Percentiles rank a stretch among this genome's conserved stretches.
Conservation (phyloP, 2,888 invertebrate species). For the Pemphredon lugubris region DNA sequence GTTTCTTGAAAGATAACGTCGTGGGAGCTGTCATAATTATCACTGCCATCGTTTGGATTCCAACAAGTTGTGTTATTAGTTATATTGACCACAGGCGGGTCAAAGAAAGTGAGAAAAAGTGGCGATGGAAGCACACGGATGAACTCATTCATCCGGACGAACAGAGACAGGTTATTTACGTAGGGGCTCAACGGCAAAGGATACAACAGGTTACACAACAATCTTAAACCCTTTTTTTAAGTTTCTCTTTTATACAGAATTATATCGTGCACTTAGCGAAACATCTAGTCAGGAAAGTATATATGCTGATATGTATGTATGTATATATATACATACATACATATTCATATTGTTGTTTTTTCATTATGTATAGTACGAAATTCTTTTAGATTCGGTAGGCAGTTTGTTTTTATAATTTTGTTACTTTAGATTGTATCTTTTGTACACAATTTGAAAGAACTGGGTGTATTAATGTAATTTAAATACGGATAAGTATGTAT, state of each 20-base stretch:
- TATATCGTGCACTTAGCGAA: background rate
- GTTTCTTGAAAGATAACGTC: constrained; percentile 95
- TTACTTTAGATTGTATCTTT: too few relatives aligned
- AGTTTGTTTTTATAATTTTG: too few relatives aligned
- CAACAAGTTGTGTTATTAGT: constrained; percentile 93
- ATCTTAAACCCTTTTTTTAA: constrained; percentile 32
- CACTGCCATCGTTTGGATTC: constrained; percentile 97
- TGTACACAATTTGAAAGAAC: too few relatives aligned
- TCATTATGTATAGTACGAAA: constrained; percentile 2
- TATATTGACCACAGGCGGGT: constrained; percentile 91
- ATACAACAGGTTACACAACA: constrained; percentile 54
- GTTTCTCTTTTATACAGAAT: too few relatives aligned
- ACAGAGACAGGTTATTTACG: constrained; percentile 85
- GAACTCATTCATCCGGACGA: constrained; percentile 88
- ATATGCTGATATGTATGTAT: constrained; percentile 16
- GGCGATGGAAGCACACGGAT: constrained; percentile 88
- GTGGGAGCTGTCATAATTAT: constrained; percentile 95
- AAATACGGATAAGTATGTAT: constrained; percentile 2
- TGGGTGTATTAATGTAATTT: background rate
- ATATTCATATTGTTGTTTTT: too few relatives aligned
- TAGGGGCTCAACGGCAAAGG: constrained; percentile 58
- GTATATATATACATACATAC: constrained; percentile 14
- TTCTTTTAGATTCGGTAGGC: background rate
- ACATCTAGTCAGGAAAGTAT: constrained; percentile 54
- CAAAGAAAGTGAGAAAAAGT: constrained; percentile 87